phyloP scores from a whole-genome alignment of 2,113 vertebrate species.

The Poecilia latipinna region DNA sequence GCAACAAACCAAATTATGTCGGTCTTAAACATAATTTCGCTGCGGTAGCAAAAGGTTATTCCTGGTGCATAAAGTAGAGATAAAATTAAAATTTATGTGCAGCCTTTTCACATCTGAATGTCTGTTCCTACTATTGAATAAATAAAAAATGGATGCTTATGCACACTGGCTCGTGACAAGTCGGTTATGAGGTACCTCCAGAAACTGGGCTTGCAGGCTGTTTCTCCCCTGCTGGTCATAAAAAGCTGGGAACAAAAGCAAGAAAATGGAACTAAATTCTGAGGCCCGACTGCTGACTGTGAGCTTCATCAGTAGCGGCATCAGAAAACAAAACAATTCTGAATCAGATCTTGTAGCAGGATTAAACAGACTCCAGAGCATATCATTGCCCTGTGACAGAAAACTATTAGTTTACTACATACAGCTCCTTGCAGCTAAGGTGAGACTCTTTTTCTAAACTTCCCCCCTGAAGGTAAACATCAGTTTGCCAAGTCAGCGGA shows the following conservation, averaged over 20 bases:
- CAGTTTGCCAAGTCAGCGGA: conserved; percentile 20
- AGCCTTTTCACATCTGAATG: not conserved
- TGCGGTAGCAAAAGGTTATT: not conserved
- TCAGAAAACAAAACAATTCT: not conserved
- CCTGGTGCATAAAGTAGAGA: not conserved
- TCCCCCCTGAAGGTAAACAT: conserved; percentile 19
- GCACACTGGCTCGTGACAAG: not conserved
- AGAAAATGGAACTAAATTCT: not conserved
- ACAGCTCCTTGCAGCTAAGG: conserved; percentile 24
- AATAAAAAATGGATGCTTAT: not conserved
- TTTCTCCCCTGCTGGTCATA: not conserved
- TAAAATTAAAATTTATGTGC: not conserved
- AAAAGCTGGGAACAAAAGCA: conserved; percentile 1
- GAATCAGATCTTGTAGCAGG: not conserved
- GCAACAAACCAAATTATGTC: not conserved
- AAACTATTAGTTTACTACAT: conserved; percentile 16
- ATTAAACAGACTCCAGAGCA: not conserved
- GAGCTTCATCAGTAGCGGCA: not conserved
- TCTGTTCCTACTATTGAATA: not conserved
- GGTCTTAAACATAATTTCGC: not conserved
- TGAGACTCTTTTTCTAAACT: conserved; percentile 23
- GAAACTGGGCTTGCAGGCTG: not conserved
- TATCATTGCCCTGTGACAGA: conserved; percentile 3
- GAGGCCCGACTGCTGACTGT: not conserved
- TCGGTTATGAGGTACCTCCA: not conserved